phyloP scores from a whole-genome alignment of 1,140 invertebrate genomes.

The Contarinia nasturtii region DNA sequence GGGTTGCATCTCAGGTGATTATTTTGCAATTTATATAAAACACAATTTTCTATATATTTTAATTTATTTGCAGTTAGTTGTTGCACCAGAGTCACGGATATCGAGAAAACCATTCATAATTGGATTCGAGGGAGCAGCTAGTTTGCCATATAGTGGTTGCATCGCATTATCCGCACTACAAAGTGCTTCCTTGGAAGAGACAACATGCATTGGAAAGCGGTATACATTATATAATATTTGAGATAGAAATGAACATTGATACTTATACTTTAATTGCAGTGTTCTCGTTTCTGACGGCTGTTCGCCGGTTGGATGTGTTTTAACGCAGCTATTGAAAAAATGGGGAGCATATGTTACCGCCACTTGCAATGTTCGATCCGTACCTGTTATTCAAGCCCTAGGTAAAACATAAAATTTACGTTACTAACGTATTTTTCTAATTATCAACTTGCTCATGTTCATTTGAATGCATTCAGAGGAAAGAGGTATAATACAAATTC shows the following conservation, averaged over 20 bases:
- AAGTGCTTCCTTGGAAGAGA: conserved; percentile 29
- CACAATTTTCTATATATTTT: too few species aligned
- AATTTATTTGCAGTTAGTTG: too few species aligned
- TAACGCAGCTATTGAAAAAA: conserved; percentile 45
- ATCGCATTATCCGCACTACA: conserved; percentile 45
- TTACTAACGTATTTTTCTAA: conserved; percentile 17
- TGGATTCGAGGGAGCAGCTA: conserved; percentile 44
- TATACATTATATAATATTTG: too few species aligned
- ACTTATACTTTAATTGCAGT: conserved; percentile 29
- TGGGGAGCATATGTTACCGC: conserved; percentile 42
- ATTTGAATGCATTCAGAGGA: conserved; percentile 5
- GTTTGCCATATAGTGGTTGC: conserved; percentile 48
- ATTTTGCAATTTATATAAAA: too few species aligned
- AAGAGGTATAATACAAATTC: conserved; percentile 2
- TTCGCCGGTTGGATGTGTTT: conserved; percentile 48
- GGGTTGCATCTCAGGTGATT: conserved; percentile 42
- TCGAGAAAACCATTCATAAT: conserved; percentile 43
- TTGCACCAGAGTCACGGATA: conserved; percentile 33
- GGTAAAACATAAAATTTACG: conserved; percentile 32
- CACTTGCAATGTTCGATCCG: conserved; percentile 29
- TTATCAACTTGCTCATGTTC: conserved; percentile 4
- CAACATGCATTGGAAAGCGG: conserved; percentile 36
- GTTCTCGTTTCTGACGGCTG: conserved; percentile 47
- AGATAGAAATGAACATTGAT: too few species aligned
- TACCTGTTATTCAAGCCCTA: conserved; percentile 31